Base-by-base conservation (phyloP, 2,888 invertebrate species). In the Spodoptera picta region DNA sequence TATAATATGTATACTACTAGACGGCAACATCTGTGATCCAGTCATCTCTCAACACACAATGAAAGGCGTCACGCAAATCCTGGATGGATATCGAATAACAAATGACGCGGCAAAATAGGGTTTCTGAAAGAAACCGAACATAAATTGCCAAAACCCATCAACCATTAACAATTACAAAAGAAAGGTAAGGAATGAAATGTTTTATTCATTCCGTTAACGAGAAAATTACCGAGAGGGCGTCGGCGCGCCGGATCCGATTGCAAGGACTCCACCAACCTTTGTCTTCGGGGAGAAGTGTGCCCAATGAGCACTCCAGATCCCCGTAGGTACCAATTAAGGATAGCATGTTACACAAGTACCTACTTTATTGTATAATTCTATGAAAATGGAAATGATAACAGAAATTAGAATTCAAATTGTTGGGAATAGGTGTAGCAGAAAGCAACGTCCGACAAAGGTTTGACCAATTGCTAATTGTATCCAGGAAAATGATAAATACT, bases 201-300 rank as follows among this genome's bases (percentile, higher is more conserved):
- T 94, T 94, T 94, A 94, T 94, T 94, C 94, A 93, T 94, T 90
- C 89, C 90, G 91, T 92, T 94, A 94, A 93, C 93, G 92, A 93
- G 93, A 90, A 93, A 93, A 94, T 94, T 93, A 93, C 93, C 89
- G 91, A 90, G 92, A 90, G 93, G 90, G 90, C 84, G 87, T 87
- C 90, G 87, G 87, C 87, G 84, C 80, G 83, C 81, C 82, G 88
- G 93, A 93, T 94, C 92, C 90, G 90, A 93, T 93, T 93, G 93
- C 93, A 92, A 88, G 90, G 90, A 90, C 90, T 87, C 87, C 81
- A 84, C 83, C 88, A 87, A 90, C 90, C 92, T 92, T 92, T 92
- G 92, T 91, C 92, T 92, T 92, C 87, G 81, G 90, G 89, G 91
- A 90, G 89, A 90, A 91, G 90, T 90, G 87, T 89, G 83, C 88